phyloP scores from a whole-genome alignment of 2,888 invertebrate genomes.

The Yponomeuta plumbellus region DNA sequence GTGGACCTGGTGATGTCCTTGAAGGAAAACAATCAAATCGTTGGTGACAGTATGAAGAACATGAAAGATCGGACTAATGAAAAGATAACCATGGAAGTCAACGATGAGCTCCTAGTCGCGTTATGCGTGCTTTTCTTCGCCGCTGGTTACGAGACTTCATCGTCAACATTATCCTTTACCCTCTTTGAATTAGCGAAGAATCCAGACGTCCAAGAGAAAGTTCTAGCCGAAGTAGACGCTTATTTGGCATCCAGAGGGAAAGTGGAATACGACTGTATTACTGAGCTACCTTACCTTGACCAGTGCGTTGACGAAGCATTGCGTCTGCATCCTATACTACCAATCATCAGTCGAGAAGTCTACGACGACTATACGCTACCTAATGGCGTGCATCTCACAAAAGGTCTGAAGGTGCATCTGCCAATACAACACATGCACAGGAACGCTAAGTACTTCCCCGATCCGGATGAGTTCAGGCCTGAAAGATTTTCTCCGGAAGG shows the following conservation, averaged over 20 bases:
- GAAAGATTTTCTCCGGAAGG: conserved; percentile 21
- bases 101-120: conserved; percentile 49
- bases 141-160: conserved; percentile 25
- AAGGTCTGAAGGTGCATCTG: conserved; percentile 23
- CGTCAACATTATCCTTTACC: conserved; percentile 20
- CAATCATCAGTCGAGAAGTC: conserved; percentile 20
- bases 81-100: conserved; percentile 27
- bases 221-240: conserved; percentile 20
- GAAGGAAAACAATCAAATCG: conserved; percentile 17
- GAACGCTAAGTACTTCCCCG: conserved; percentile 24
- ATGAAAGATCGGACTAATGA: conserved; percentile 14
- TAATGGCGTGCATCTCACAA: conserved; percentile 19
- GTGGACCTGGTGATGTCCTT: conserved; percentile 22
- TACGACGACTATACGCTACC: conserved; percentile 22
- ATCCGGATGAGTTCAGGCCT: conserved; percentile 23
- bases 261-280: conserved; percentile 22
- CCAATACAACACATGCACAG: conserved; percentile 25
- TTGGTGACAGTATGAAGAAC: conserved; percentile 16
- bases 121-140: conserved; percentile 57
- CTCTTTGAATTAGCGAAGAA: conserved; percentile 24
- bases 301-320: conserved; percentile 24
- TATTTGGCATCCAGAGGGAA: conserved; percentile 19
- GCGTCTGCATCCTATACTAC: conserved; percentile 22
- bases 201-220: conserved; percentile 21
- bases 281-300: conserved; percentile 21